Base-by-base conservation (phyloP, 2,888 invertebrate species). In the Torymus aiolomorphi region DNA sequence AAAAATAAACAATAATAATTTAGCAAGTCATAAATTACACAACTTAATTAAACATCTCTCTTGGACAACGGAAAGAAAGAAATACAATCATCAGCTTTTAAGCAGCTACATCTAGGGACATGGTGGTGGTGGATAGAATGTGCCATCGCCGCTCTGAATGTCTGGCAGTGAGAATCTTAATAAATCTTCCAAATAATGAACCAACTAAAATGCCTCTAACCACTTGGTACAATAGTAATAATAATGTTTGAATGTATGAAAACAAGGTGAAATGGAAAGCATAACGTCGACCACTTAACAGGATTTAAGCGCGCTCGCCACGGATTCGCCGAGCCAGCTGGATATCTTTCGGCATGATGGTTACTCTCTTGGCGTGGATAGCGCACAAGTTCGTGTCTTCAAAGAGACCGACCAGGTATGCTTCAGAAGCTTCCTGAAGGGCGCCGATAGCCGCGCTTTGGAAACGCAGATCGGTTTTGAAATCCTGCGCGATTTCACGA, bases 321-420 rank as follows among this genome's bases (percentile, higher is more conserved):
- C 98, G 96, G 92, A 98, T 98, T 93, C 98, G 95, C 91, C 97
- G 95, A 81, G 98, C 98, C 91, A 98, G 93, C 91, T 98, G 97
- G 89, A 98, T 98, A 91, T 98, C 98, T 92, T 98, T 98, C 87
- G 98, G 98, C 98, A 98, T 98, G 91, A 98, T 98, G 84, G 98
- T 98, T 76, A 98, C 98, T 14, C 87, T 83, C 76, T 98, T 98
- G 87, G 98, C 98, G 89, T 98, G 98, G 91, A 98, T 98, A 85
- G 98, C 98, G 92, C 97, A 98, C 94, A 98, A 94, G 92, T 98
- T 98, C 85, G 98, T 98, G 92, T 98, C 98, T 93, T 98, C 98
- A 91, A 98, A 98, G 80, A 98, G 93, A 70, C 85, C 85, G 81
- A 98, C 97, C 84, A 98, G 92, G 91, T 97, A 97, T 2, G 97